Percentiles rank a stretch among this genome's conserved stretches.
phyloP scores from a whole-genome alignment of 2,888 invertebrate species.

The Himalopsyche tibetana region DNA sequence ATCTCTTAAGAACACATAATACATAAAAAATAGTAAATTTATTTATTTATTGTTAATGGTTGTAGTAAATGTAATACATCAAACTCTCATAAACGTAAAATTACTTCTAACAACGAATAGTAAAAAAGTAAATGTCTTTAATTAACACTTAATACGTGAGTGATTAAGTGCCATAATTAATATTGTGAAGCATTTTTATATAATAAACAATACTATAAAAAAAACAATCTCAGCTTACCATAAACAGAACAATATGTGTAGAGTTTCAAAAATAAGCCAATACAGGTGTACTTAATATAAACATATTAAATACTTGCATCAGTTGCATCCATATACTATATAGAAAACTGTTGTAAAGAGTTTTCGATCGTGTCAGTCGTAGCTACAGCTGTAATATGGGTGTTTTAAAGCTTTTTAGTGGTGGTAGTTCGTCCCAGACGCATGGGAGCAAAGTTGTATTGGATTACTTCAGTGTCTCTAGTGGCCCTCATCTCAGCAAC shows the following conservation, averaged over 20 bases:
- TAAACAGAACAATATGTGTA: not conserved
- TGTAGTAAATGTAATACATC: too few species aligned
- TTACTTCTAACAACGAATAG: too few species aligned
- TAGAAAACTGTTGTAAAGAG: not conserved
- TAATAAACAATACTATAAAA: not conserved
- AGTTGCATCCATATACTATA: not conserved
- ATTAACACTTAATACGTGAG: not conserved
- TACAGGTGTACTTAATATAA: not conserved
- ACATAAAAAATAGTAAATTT: too few species aligned
- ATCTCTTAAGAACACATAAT: too few species aligned
- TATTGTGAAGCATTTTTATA: not conserved
- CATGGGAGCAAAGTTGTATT: constrained; percentile 22
- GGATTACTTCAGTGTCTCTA: not conserved
- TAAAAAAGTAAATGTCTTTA: not conserved
- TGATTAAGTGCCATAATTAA: not conserved
- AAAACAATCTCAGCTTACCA: not conserved
- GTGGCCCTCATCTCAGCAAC: constrained; percentile 43
- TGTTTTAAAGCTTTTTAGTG: not conserved
- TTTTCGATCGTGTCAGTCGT: not conserved
- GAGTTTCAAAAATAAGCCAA: not conserved
- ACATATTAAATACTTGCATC: not conserved
- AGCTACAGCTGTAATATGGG: not conserved
- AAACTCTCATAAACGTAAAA: too few species aligned
- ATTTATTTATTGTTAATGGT: too few species aligned
- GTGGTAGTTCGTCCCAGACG: constrained; percentile 32